phyloP scores from a whole-genome alignment of 2,888 invertebrate genomes.

The Halictus quadricinctus region DNA sequence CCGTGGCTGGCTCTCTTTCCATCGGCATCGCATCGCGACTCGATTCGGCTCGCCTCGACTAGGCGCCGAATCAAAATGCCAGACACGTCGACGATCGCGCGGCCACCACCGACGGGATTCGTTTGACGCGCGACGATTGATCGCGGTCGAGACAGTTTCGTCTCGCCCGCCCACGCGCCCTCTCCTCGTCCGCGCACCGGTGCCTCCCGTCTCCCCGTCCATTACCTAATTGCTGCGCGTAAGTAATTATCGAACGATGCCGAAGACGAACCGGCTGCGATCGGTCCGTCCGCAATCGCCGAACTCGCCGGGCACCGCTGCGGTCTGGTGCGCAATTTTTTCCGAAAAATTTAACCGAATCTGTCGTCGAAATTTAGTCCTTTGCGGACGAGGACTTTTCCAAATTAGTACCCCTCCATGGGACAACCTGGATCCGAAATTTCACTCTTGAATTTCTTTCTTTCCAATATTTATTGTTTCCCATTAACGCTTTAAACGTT shows the following conservation, averaged over 20 bases:
- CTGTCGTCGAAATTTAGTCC: not conserved
- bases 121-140: conserved; percentile 60
- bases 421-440: not conserved
- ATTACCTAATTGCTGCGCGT: conserved; percentile 71
- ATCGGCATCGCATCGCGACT: conserved; percentile 16
- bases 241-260: conserved; percentile 63
- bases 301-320: not conserved
- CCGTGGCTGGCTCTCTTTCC: conserved; percentile 30
- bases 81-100: conserved; percentile 57
- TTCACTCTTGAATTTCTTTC: no score
- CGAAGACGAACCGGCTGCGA: conserved; percentile 26
- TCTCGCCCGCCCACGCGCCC: not conserved
- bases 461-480: no score
- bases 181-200: no score
- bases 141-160: conserved; percentile 47
- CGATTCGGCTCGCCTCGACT: conserved; percentile 26
- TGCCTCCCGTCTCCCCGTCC: conserved; percentile 21
- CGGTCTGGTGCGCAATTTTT: not conserved
- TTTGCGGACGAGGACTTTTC: not conserved
- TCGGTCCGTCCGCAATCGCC: not conserved
- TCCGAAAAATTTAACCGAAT: not conserved
- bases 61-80: conserved; percentile 57
- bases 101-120: conserved; percentile 31
- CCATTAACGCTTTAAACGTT: no score
- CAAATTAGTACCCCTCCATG: not conserved